Conservation (phyloP, 2,888 invertebrate species). For the Timema podura region DNA sequence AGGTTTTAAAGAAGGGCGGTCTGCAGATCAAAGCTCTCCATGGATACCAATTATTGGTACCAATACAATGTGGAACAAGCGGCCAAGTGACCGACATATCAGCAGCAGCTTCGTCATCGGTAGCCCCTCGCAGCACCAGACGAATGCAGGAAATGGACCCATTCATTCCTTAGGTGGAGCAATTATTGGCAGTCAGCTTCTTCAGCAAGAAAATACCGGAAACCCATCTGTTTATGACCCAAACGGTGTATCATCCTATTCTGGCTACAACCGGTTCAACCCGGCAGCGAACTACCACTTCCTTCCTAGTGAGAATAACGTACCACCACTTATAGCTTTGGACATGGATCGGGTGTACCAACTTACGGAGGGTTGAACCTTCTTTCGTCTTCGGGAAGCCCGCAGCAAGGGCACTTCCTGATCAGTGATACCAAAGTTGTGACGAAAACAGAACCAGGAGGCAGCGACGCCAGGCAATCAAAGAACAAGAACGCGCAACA, state of each 20-base stretch:
- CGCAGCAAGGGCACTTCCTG: background rate
- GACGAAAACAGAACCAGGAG: background rate
- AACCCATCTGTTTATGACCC: background rate
- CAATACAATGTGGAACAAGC: no score
- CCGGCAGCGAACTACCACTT: conserved; percentile 1
- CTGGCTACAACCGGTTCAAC: background rate
- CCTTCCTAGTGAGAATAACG: background rate
- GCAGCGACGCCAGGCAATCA: background rate
- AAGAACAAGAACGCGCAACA: background rate
- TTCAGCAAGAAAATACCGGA: background rate
- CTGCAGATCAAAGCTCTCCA: no score
- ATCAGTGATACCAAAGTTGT: background rate
- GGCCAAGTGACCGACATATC: no score
- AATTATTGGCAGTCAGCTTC: no score
- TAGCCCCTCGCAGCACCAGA: no score
- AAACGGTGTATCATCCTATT: background rate
- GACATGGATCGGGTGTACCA: background rate
- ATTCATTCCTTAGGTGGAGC: no score
- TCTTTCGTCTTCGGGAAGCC: background rate
- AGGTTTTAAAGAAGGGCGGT: no score
- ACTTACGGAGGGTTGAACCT: background rate
- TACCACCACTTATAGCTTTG: no score
- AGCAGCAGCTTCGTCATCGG: no score
- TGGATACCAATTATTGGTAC: no score
- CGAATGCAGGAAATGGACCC: no score